Base-by-base conservation (phyloP, 2,888 invertebrate species). In the Parthenolecanium corni region DNA sequence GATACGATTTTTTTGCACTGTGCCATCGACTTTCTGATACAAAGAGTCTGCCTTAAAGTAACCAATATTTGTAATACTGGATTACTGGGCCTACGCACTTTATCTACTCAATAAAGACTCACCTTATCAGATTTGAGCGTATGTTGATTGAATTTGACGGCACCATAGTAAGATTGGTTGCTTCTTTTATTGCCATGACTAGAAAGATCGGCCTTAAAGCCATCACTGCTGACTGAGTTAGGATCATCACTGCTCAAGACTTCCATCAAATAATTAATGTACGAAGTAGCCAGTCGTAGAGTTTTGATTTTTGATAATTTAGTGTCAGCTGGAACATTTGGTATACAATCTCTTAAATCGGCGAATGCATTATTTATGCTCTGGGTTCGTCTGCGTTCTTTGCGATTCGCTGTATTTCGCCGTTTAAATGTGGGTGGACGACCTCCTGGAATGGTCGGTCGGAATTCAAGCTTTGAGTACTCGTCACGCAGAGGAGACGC, bases 341-440 rank as follows among this genome's bases (percentile, higher is more conserved):
- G 96, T 69, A 96, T 96, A 73, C 93, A 90, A 67, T 93, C 92
- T 14, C 95, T 76, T 1, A 96, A 77, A 70, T 91, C 89, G 0
- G 91, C 86, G 73, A 95, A 96, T 0, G 95, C 95, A 56, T 89
- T 91, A 75, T 96, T 96, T 67, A 96, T 96, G 68, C 89, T 91
- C 72, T 90, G 88, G 0, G 95, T 96, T 57, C 95, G 78, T 67
- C 93, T 76, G 11, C 95, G 74, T 72, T 96, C 95, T 73, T 96
- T 96, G 75, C 92, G 92, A 74, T 95, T 95, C 18, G 94, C 94
- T 1, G 93, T 92, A 66, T 85, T 88, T 64, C 92, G 75, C 62
- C 89, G 77, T 71, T 90, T 91, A n/a, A 86, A 83, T 0, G 84
- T 78, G 44, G 80, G 73, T 18, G 78, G 77, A 64, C 76, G 77